phyloP scores from a whole-genome alignment of 2,113 vertebrate species.

The Peromyscus leucopus region DNA sequence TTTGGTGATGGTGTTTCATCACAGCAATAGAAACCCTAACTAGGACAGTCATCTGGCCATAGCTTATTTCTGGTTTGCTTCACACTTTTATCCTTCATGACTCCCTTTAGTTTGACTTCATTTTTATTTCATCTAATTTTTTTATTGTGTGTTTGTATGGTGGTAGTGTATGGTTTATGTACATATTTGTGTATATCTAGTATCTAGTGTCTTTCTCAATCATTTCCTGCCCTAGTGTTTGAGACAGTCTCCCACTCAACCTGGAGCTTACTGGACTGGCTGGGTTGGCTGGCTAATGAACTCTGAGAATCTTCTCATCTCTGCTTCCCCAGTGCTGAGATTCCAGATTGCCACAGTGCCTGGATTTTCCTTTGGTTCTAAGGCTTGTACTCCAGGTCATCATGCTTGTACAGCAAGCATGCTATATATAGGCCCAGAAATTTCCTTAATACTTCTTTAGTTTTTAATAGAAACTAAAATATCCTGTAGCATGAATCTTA shows the following conservation, averaged over 20 bases:
- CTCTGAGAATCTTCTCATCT: not conserved
- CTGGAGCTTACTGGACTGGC: not conserved
- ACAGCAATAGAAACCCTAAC: not conserved
- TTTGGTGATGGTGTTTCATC: not conserved
- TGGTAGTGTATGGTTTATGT: too few relatives aligned
- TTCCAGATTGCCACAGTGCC: not conserved
- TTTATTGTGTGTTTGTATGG: not conserved
- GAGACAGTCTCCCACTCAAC: not conserved
- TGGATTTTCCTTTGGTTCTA: not conserved
- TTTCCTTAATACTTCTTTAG: not conserved
- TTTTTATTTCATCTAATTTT: not conserved
- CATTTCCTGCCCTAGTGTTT: not conserved
- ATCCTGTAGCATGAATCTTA: not conserved
- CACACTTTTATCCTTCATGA: not conserved
- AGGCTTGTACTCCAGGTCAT: not conserved
- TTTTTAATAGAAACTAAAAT: not conserved
- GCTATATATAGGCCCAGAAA: not conserved
- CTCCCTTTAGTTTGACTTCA: constrained; percentile 28
- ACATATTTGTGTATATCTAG: not conserved
- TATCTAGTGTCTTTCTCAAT: not conserved
- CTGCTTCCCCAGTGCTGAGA: not conserved
- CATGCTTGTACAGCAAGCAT: not conserved
- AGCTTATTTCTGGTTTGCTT: not conserved
- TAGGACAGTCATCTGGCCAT: not conserved
- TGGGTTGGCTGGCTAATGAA: not conserved